Evolutionary conservation across 2,888 invertebrate genomes (phyloP).

Genomic region (Erpobdella octoculata): DNA sequence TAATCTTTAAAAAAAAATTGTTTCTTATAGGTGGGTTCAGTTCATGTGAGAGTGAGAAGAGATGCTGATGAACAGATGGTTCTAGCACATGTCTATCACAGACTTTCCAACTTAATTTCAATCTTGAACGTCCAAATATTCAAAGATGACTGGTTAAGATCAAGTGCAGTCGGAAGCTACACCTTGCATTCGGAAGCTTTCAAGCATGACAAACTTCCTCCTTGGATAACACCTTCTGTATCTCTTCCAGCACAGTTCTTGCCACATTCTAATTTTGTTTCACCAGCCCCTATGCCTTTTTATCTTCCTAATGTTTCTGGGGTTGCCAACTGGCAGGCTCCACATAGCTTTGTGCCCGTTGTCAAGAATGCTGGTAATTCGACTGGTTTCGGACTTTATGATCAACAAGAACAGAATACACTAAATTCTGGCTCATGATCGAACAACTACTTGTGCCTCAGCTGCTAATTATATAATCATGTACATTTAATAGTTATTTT

Average conservation of each 20-base stretch:
- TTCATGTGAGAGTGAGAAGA: conserved; percentile 59
- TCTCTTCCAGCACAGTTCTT: no score
- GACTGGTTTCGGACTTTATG: background rate
- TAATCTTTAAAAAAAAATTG: background rate
- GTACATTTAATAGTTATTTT: no score
- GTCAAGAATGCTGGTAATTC: background rate
- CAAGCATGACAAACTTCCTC: background rate
- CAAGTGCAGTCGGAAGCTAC: background rate
- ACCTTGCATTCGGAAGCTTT: background rate
- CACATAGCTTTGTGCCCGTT: background rate
- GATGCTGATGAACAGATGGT: conserved; percentile 62
- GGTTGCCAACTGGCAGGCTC: background rate
- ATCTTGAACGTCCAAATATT: conserved; percentile 59
- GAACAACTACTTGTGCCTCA: no score
- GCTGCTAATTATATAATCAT: no score
- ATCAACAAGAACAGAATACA: background rate
- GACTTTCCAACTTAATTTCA: conserved; percentile 57
- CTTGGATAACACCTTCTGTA: no score
- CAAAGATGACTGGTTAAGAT: conserved; percentile 53
- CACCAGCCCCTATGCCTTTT: background rate
- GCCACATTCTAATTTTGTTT: no score
- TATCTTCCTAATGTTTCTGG: background rate
- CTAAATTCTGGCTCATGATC: no score
- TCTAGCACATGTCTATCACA: conserved; percentile 58
- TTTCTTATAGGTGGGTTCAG: conserved; percentile 56